phyloP scores from a whole-genome alignment of 35 echinoderm and acorn worm species.

The Strongylocentrotus purpuratus region DNA sequence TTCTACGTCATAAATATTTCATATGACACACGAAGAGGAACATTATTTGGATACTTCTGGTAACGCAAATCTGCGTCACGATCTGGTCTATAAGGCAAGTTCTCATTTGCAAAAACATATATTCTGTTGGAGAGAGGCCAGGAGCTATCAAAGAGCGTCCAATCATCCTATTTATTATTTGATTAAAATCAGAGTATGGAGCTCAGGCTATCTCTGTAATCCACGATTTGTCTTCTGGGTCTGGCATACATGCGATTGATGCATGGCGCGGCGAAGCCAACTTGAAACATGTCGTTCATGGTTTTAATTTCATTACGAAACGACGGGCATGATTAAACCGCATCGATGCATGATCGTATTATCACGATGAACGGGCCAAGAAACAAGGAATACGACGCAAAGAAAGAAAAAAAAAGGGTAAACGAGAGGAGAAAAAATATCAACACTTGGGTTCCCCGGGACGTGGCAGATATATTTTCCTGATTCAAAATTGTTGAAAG shows the following conservation, averaged over 20 bases:
- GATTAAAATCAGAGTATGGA: not conserved
- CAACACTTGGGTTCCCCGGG: constrained; percentile 21
- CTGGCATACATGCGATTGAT: constrained; percentile 36
- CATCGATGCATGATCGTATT: constrained; percentile 42
- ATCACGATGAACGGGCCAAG: constrained; percentile 42
- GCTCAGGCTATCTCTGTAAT: not conserved
- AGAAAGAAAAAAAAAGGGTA: not conserved
- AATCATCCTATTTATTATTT: not conserved
- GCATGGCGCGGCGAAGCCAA: constrained; percentile 39
- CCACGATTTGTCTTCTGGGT: constrained; percentile 7
- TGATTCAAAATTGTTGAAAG: constrained; percentile 57
- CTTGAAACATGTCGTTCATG: constrained; percentile 53
- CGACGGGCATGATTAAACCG: constrained; percentile 40
- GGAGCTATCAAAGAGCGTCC: not conserved
- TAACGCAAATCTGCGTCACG: not conserved
- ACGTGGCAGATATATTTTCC: constrained; percentile 47
- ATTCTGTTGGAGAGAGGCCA: not conserved
- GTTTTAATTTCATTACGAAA: constrained; percentile 55
- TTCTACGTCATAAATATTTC: not conserved
- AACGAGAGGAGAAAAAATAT: constrained; percentile 5
- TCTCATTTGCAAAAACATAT: not conserved
- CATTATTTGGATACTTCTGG: too few species aligned
- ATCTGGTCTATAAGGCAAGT: not conserved
- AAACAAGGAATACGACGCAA: constrained; percentile 22
- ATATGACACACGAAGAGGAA: not conserved